These are phyloP conservation scores for Cavia porcellus DNA, from an alignment of 2,113 vertebrate species.

Conservation along the genomic window DNA sequence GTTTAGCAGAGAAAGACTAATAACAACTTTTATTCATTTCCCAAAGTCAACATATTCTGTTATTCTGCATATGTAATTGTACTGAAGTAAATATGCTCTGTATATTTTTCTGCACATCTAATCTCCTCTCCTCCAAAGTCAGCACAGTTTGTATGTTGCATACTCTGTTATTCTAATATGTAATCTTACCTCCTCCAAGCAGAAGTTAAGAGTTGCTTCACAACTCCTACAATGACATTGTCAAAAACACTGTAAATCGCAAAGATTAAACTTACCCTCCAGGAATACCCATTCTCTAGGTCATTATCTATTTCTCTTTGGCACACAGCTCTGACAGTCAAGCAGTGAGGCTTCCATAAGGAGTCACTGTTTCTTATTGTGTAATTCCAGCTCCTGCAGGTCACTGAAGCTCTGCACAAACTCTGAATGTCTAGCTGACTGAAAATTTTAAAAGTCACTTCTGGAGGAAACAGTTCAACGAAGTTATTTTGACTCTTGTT, in stretches of 20 bases:
- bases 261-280: conserved; percentile 90
- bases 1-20: not conserved
- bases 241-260: not conserved
- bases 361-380: conserved; percentile 87
- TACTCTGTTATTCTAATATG: not conserved
- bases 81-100: not conserved
- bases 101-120: not conserved
- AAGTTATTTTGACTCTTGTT: conserved; percentile 81
- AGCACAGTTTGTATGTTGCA: not conserved
- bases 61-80: not conserved
- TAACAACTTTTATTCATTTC: not conserved
- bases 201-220: conserved; percentile 3
- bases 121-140: conserved; percentile 10
- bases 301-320: conserved; percentile 91
- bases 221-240: not conserved
- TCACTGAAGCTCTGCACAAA: conserved; percentile 89
- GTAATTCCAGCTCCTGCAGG: conserved; percentile 91
- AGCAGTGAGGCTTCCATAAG: conserved; percentile 92
- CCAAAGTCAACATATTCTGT: not conserved
- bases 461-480: conserved; percentile 88
- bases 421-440: conserved; percentile 89
- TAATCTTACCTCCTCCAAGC: not conserved
- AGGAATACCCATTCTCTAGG: conserved; percentile 89
- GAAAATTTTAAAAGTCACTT: conserved; percentile 92
- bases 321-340: conserved; percentile 88